Evolutionary conservation across 2,888 invertebrate genomes (phyloP).

Genomic region (Melanargia galathea): DNA sequence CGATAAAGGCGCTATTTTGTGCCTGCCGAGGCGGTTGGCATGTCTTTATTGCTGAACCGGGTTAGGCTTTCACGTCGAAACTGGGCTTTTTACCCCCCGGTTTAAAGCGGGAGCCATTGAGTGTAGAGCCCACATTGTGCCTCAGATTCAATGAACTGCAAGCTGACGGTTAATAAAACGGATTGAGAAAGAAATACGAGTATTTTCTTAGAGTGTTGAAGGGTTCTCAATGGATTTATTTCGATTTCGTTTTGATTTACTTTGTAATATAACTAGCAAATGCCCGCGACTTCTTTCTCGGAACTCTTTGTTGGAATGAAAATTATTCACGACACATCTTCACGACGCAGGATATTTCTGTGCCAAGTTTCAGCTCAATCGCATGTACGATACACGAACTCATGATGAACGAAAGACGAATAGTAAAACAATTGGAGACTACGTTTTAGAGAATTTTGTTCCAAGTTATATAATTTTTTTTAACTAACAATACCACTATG

Average conservation of each 20-base stretch:
- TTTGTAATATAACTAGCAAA: neutral
- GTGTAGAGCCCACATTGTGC: conserved; percentile 53
- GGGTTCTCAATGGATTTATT: conserved; percentile 23
- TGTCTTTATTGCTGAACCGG: conserved; percentile 49
- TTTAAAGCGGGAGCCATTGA: conserved; percentile 57
- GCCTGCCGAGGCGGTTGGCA: conserved; percentile 28
- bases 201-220: conserved; percentile 17
- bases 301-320: too few relatives aligned
- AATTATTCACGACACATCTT: too few relatives aligned
- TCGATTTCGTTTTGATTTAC: conserved; percentile 12
- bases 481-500: too few relatives aligned
- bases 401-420: too few relatives aligned
- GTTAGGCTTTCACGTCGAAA: conserved; percentile 64
- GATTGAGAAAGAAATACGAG: conserved; percentile 32
- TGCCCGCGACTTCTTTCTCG: neutral
- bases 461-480: too few relatives aligned
- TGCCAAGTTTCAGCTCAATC: too few relatives aligned
- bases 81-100: conserved; percentile 60
- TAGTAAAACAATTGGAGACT: too few relatives aligned
- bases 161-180: conserved; percentile 34
- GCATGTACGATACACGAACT: too few relatives aligned
- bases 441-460: too few relatives aligned
- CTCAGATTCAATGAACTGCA: conserved; percentile 52
- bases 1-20: conserved; percentile 27
- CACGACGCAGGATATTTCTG: too few relatives aligned